These are phyloP conservation scores for Argopecten irradians DNA, from an alignment of 1,140 invertebrate genomes.

Conservation along the genomic window DNA sequence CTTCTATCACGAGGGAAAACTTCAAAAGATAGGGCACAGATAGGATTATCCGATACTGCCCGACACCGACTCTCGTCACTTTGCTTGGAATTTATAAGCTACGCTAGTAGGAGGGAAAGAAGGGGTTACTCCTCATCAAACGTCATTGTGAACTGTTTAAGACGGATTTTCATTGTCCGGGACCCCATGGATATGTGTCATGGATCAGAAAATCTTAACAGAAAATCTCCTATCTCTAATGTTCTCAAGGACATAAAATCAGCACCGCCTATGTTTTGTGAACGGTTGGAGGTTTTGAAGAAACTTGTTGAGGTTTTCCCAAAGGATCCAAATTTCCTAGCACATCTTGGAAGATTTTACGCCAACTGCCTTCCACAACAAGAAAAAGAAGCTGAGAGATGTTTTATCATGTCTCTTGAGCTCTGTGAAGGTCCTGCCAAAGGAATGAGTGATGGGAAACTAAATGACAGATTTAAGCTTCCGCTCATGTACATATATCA, in stretches of 20 bases:
- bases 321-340: conserved; percentile 52
- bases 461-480: conserved; percentile 42
- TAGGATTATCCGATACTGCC: conserved; percentile 31
- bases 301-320: conserved; percentile 53
- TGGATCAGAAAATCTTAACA: conserved; percentile 37
- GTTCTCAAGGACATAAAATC: conserved; percentile 51
- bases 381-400: conserved; percentile 51
- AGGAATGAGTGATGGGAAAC: conserved; percentile 28
- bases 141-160: conserved; percentile 48
- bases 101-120: conserved; percentile 41
- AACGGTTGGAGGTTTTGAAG: conserved; percentile 47
- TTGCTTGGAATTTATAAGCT: conserved; percentile 53
- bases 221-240: conserved; percentile 44
- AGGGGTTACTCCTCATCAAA: conserved; percentile 32
- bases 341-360: conserved; percentile 55
- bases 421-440: conserved; percentile 42
- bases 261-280: conserved; percentile 44
- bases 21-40: neutral
- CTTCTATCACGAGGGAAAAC: conserved; percentile 29
- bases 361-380: conserved; percentile 52
- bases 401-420: conserved; percentile 47
- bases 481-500: conserved; percentile 57
- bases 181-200: conserved; percentile 51
- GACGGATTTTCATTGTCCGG: conserved; percentile 54
- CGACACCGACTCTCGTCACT: conserved; percentile 39